These are phyloP conservation scores for Phalacrocorax aristotelis DNA, from an alignment of 2,113 vertebrate genomes.

Conservation along the genomic window DNA sequence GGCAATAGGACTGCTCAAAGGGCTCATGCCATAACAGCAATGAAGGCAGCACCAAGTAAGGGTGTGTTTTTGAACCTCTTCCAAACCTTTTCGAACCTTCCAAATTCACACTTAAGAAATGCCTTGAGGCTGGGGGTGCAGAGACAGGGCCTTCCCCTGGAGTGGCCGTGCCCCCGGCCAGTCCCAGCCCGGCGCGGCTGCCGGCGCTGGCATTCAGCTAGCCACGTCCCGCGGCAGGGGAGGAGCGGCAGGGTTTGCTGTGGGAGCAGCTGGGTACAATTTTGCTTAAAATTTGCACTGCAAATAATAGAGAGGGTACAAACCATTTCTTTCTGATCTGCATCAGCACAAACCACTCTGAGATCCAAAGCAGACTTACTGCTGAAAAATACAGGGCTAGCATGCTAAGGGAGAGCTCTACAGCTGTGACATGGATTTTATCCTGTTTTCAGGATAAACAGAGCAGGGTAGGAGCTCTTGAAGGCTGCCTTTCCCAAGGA, in stretches of 20 bases:
- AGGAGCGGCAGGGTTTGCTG: not conserved
- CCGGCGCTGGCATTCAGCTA: not conserved
- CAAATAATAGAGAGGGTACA: constrained; percentile 3
- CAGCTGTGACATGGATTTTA: not conserved
- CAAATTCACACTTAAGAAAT: not conserved
- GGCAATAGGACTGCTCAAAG: not conserved
- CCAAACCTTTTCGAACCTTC: not conserved
- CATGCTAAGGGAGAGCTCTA: not conserved
- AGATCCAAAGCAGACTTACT: not conserved
- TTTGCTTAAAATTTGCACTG: not conserved
- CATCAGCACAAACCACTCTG: not conserved
- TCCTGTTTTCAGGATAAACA: not conserved
- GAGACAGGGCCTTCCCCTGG: not conserved
- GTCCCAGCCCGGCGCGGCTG: not conserved
- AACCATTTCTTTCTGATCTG: not conserved
- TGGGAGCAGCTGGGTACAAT: not conserved
- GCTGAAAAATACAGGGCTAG: not conserved
- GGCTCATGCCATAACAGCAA: not conserved
- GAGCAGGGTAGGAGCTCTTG: not conserved
- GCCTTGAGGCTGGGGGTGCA: not conserved
- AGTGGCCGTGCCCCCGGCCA: fast-evolving
- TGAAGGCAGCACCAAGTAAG: not conserved
- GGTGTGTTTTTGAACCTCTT: not conserved
- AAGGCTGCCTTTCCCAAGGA: not conserved
- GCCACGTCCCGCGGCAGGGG: not conserved